phyloP scores from a whole-genome alignment of 2,888 invertebrate species.

The Physocephala rufipes region DNA sequence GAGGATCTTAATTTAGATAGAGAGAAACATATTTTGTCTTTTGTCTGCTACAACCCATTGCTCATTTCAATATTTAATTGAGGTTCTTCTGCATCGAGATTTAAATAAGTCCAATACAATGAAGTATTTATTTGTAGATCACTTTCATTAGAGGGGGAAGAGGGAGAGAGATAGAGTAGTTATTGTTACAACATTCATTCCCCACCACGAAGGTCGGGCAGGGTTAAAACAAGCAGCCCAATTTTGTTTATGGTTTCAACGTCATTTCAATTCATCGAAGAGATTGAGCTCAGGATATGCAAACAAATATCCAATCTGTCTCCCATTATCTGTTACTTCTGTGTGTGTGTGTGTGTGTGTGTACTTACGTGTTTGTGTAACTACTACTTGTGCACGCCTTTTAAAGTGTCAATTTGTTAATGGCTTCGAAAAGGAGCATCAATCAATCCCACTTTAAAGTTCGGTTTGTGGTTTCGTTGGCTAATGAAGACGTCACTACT shows the following conservation, averaged over 20 bases:
- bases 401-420: constrained; percentile 34
- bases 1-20: constrained; percentile 5
- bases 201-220: background rate
- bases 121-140: background rate
- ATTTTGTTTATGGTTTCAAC: constrained; percentile 5
- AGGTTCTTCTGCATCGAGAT: background rate
- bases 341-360: background rate
- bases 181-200: too few species aligned
- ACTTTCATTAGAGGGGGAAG: too few species aligned
- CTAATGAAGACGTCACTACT: too few species aligned
- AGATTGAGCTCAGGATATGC: background rate
- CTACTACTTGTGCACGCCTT: constrained; percentile 11
- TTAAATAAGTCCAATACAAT: background rate
- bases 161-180: too few species aligned
- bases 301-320: background rate
- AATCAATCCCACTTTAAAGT: too few species aligned
- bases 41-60: background rate
- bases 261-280: background rate
- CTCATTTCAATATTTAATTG: constrained; percentile 8
- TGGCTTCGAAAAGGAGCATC: constrained; percentile 3
- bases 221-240: background rate
- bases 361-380: background rate
- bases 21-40: background rate
- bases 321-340: background rate
- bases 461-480: constrained; percentile 12